phyloP scores from a whole-genome alignment of 1,140 invertebrate genomes.

The Drosophila virilis region DNA sequence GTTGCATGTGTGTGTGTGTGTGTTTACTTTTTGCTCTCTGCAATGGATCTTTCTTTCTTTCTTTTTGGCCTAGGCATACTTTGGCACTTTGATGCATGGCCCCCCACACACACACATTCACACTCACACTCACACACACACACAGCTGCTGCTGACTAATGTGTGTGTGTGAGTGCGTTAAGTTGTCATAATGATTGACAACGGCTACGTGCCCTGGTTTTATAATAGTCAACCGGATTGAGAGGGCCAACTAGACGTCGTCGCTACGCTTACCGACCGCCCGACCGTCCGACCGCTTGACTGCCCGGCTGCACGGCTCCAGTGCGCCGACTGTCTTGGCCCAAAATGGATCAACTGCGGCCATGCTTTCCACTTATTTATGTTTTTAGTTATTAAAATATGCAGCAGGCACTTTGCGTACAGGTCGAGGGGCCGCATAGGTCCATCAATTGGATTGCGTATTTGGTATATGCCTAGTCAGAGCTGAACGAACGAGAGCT shows the following conservation, averaged over 20 bases:
- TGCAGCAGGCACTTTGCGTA: not conserved
- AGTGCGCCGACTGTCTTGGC: not conserved
- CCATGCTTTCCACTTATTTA: slow-evolving; percentile 3
- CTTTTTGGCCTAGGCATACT: not conserved
- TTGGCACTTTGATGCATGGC: slow-evolving; percentile 34
- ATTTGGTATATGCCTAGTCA: not conserved
- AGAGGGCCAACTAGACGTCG: not conserved
- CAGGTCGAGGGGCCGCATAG: not conserved
- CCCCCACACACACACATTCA: slow-evolving; percentile 9
- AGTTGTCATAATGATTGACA: slow-evolving; percentile 67
- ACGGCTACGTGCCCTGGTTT: slow-evolving; percentile 54
- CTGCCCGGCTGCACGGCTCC: not conserved
- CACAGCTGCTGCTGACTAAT: not conserved
- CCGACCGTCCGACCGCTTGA: not conserved
- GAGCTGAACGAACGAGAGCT: not conserved
- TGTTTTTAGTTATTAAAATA: slow-evolving; percentile 5
- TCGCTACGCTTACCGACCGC: not conserved
- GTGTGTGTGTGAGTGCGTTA: slow-evolving; percentile 49
- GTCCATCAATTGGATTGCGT: not conserved
- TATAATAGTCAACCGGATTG: slow-evolving; percentile 19
- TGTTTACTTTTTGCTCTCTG: slow-evolving; percentile 36
- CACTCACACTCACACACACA: slow-evolving; percentile 4
- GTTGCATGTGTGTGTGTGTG: slow-evolving; percentile 15
- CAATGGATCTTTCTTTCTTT: slow-evolving; percentile 10
- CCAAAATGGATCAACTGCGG: slow-evolving; percentile 8